Evolutionary conservation across 2,888 invertebrate genomes (phyloP).

Genomic region (Ectemnius continuus): DNA sequence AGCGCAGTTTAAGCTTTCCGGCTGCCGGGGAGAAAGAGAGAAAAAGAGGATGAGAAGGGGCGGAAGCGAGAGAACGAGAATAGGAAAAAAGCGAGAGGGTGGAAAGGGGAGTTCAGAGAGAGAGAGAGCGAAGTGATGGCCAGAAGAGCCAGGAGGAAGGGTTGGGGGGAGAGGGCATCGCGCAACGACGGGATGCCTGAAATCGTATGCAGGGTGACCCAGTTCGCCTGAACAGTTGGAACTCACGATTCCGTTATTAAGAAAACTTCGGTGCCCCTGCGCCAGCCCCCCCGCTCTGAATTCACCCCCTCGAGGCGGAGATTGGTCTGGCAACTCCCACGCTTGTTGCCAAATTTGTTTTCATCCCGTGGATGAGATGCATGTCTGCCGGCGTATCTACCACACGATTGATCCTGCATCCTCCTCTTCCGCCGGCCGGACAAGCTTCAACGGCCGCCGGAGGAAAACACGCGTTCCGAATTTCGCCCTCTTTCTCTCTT

Average conservation of each 20-base stretch:
- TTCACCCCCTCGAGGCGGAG: not conserved
- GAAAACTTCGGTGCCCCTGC: slow-evolving; percentile 37
- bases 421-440: not conserved
- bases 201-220: slow-evolving; percentile 48
- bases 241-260: slow-evolving; percentile 59
- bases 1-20: slow-evolving; percentile 13
- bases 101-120: slow-evolving; percentile 4
- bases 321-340: not conserved
- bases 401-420: slow-evolving; percentile 21
- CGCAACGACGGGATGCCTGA: slow-evolving; percentile 21
- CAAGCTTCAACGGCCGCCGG: not conserved
- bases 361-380: not conserved
- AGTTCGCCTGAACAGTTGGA: slow-evolving; percentile 48
- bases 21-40: not conserved
- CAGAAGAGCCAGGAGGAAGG: not conserved
- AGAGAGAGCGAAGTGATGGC: not conserved
- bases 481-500: too few species aligned
- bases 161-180: slow-evolving; percentile 17
- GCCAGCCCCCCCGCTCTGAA: not conserved
- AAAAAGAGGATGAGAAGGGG: not conserved
- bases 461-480: too few species aligned
- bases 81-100: not conserved
- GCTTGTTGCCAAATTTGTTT: slow-evolving; percentile 44
- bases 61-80: too few species aligned
- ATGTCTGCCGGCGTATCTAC: not conserved